These are phyloP conservation scores for Discoglossus pictus DNA, from an alignment of 2,797 vertebrate genomes.

Conservation along the genomic window DNA sequence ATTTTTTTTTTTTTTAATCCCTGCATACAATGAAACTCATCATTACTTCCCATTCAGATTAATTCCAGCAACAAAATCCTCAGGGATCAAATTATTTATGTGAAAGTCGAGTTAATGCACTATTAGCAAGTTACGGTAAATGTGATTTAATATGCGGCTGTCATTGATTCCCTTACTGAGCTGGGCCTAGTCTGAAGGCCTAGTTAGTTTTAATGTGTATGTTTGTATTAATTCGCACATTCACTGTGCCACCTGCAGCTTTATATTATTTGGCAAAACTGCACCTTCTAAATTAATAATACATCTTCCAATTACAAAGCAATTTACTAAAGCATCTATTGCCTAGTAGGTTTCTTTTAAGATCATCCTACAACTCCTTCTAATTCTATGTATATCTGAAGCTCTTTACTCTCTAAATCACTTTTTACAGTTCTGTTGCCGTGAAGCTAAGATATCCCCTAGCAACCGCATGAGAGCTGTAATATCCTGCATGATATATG, in stretches of 20 bases:
- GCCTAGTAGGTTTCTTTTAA: too few relatives aligned
- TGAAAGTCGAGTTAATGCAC: slow-evolving; percentile 9
- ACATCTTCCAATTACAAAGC: not conserved
- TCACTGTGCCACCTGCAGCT: not conserved
- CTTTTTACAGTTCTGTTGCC: too few relatives aligned
- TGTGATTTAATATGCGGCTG: slow-evolving; percentile 8
- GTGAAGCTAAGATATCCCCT: too few relatives aligned
- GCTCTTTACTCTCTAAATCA: too few relatives aligned
- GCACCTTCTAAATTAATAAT: not conserved
- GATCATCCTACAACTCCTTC: too few relatives aligned
- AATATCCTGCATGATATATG: too few relatives aligned
- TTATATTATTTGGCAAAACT: too few relatives aligned
- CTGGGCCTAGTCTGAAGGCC: not conserved
- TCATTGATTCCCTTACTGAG: not conserved
- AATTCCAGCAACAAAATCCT: slow-evolving; percentile 10
- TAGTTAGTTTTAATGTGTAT: slow-evolving; percentile 5
- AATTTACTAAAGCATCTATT: too few relatives aligned
- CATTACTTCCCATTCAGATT: slow-evolving; percentile 26
- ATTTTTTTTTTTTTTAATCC: slow-evolving; percentile 17
- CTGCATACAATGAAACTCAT: slow-evolving; percentile 13
- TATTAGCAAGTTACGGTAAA: slow-evolving; percentile 22
- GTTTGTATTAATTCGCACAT: slow-evolving; percentile 2
- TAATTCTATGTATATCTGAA: too few relatives aligned
- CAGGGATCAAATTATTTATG: slow-evolving; percentile 19
- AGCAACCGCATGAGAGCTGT: too few relatives aligned